A percentile compares a stretch with the other conserved stretches of the same genome.
Conservation (phyloP, 2,113 vertebrate species). For the Chaetodon trifascialis region DNA sequence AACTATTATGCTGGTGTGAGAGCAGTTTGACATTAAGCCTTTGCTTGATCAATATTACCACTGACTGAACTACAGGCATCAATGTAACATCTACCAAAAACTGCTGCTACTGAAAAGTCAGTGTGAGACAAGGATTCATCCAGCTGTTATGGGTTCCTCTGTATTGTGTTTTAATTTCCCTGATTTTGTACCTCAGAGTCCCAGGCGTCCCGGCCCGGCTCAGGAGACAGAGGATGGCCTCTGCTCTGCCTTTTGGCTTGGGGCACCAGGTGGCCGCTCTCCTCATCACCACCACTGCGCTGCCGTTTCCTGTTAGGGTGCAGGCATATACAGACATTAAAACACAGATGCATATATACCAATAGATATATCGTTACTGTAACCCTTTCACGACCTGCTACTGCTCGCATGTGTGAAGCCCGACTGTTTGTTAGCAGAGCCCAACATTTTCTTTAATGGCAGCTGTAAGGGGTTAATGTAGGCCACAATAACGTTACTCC, state of each 20-base stretch:
- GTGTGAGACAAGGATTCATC: too few species aligned
- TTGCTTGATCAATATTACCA: too few species aligned
- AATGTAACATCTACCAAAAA: background rate
- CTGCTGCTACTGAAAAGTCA: too few species aligned
- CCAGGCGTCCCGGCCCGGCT: conserved; percentile 89
- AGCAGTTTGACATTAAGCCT: background rate
- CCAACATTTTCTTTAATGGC: background rate
- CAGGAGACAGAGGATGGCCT: conserved; percentile 84
- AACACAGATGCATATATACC: background rate
- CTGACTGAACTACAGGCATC: too few species aligned
- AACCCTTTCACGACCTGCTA: background rate
- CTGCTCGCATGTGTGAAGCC: background rate
- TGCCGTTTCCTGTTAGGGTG: conserved; percentile 89
- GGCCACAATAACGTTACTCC: background rate
- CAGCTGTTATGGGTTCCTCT: background rate
- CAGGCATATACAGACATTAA: background rate
- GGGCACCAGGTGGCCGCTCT: conserved; percentile 86
- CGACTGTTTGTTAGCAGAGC: background rate
- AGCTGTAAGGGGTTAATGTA: background rate
- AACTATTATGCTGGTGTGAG: background rate
- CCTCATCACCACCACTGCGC: conserved; percentile 89
- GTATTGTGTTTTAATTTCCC: background rate
- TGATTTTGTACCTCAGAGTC: conserved; percentile 91
- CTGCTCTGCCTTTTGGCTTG: conserved; percentile 90
- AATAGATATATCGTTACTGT: background rate